A percentile compares a stretch with the other conserved stretches of the same genome.
Evolutionary conservation across 2,113 vertebrate species (phyloP).

Genomic region (Camelus bactrianus): DNA sequence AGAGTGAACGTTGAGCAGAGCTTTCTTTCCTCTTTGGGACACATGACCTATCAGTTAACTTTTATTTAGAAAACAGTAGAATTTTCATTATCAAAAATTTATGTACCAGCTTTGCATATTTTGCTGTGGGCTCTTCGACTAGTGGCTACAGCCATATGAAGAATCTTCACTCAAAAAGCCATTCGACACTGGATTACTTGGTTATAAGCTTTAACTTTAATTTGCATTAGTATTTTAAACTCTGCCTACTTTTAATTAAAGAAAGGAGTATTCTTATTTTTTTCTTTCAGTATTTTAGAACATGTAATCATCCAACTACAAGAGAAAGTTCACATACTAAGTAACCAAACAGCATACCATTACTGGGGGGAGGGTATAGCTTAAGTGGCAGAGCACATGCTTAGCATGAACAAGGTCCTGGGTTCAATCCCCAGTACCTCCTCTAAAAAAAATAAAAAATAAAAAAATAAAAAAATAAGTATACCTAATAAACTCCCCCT

Average conservation of each 20-base stretch:
- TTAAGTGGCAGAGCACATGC: too few species aligned
- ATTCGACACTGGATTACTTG: not conserved
- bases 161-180: not conserved
- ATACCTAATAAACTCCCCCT: too few species aligned
- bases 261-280: conserved; percentile 12
- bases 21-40: not conserved
- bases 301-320: not conserved
- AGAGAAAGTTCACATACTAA: not conserved
- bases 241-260: conserved; percentile 52
- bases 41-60: not conserved
- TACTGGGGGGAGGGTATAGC: conserved; percentile 44
- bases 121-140: not conserved
- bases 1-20: not conserved
- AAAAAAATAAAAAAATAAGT: too few species aligned
- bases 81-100: not conserved
- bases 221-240: conserved; percentile 34
- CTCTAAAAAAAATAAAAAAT: too few species aligned
- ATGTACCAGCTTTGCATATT: not conserved
- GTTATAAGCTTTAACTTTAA: conserved; percentile 45
- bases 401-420: too few species aligned
- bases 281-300: conserved; percentile 12
- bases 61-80: not conserved
- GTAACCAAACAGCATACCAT: not conserved
- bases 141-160: not conserved
- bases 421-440: too few species aligned